These are phyloP conservation scores for Smutsia gigantea DNA, from an alignment of 2,797 vertebrate species.

Conservation along the genomic window DNA sequence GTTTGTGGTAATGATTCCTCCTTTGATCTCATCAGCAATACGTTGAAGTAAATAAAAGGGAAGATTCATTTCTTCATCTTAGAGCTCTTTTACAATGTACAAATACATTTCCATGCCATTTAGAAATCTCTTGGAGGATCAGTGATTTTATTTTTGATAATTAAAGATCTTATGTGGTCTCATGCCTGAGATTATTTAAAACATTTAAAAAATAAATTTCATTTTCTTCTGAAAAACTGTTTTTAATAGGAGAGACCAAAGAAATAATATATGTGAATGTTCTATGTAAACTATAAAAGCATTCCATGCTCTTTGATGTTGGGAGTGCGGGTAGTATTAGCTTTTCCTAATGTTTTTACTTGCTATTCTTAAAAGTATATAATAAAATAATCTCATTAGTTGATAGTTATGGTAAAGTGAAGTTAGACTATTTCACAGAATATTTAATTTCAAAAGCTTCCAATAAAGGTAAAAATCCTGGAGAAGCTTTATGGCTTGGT, in stretches of 20 bases:
- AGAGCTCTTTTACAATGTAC: background rate
- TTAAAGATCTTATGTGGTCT: background rate
- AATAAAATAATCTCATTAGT: background rate
- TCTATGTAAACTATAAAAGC: background rate
- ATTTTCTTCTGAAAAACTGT: background rate
- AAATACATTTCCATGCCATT: background rate
- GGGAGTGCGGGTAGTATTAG: no score
- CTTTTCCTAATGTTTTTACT: background rate
- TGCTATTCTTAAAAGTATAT: background rate
- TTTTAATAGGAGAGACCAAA: background rate
- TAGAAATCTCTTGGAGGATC: background rate
- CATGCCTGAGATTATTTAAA: background rate
- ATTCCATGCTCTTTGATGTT: background rate
- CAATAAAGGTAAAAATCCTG: background rate
- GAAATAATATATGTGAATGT: background rate
- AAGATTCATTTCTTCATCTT: conserved; percentile 4
- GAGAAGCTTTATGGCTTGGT: background rate
- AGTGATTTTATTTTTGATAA: background rate
- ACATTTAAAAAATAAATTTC: background rate
- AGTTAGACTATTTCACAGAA: background rate
- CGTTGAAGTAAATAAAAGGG: conserved; percentile 1
- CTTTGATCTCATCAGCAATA: background rate
- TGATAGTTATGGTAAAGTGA: background rate
- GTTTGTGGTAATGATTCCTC: background rate
- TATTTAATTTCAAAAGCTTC: conserved; percentile 17